Base-by-base conservation (phyloP, 2,888 invertebrate genomes). In the Ichneumoninae sp. region DNA sequence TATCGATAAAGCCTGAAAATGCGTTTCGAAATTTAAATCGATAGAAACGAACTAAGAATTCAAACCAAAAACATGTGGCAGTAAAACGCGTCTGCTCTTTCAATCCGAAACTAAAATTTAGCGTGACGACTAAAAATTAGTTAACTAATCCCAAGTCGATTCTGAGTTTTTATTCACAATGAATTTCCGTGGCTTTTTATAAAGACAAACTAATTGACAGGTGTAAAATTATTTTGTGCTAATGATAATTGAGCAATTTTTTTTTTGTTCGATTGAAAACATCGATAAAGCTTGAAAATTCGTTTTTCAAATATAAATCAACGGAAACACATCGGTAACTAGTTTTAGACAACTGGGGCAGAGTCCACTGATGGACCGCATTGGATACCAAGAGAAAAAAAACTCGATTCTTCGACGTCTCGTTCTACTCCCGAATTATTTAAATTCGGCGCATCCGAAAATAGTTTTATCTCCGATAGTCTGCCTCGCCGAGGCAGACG, bases 381-480 rank as follows among this genome's bases (percentile, higher is more conserved):
- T n/a, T 33, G 1, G 2, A 16, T 63, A n/a, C n/a, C n/a, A 16
- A 5, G 33, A 16, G 13, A 30, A 16, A 60, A 60, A 60, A 60
- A 30, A 26, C 26, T 26, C 60, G 60, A 60, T 26, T 60, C 13
- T 4, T 5, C 3, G 4, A 1, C 16, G 63, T 1, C 33, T 63
- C n/a, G 1, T 33, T 63, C n/a, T 6, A 5, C 6, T 63, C 30
- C 33, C 7, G 30, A 63, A 33, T 33, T 63, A 63, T 30, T n/a
- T 63, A 10, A 63, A 63, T 63, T 63, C 63, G 6, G 30, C 30
- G 63, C 6, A 33, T 63, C n/a, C 63, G 30, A 63, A 33, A 63
- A 63, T 63, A 63, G 33, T 33, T 33, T 30, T 33, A 33, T 33
- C 30, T 63, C 63, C 60, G 30, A 33, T 30, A 60, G 60, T 16